phyloP scores from a whole-genome alignment of 2,113 vertebrate genomes.

The Vombatus ursinus region DNA sequence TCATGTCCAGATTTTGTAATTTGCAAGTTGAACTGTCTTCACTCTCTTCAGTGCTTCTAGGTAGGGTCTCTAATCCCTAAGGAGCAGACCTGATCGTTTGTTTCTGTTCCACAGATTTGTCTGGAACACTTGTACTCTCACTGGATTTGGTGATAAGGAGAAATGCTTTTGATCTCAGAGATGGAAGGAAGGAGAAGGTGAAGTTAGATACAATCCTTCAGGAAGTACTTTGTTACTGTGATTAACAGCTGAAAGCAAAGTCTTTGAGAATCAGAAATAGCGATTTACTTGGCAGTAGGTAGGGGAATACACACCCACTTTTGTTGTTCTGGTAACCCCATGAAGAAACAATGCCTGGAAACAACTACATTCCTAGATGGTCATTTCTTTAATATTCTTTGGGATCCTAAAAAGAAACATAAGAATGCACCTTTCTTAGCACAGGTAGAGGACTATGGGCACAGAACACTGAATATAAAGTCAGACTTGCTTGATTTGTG shows the following conservation, averaged over 20 bases:
- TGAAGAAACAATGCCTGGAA: slow-evolving; percentile 73
- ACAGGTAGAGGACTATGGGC: background rate
- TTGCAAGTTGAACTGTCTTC: slow-evolving; percentile 61
- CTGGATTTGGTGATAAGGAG: slow-evolving; percentile 38
- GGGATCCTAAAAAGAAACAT: slow-evolving; percentile 57
- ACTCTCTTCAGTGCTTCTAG: slow-evolving; percentile 40
- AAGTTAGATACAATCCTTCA: background rate
- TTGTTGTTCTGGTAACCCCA: slow-evolving; percentile 52
- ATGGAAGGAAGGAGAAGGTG: background rate
- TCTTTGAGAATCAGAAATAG: slow-evolving; percentile 13
- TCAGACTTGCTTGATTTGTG: background rate
- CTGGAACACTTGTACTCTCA: slow-evolving; percentile 61
- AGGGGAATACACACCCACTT: background rate
- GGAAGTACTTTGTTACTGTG: background rate
- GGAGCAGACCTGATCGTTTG: slow-evolving; percentile 67
- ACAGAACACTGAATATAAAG: background rate
- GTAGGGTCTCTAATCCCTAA: slow-evolving; percentile 31
- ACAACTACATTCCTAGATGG: slow-evolving; percentile 57
- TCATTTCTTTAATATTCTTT: slow-evolving; percentile 49
- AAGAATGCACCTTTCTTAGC: background rate
- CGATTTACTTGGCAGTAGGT: background rate
- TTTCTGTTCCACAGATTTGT: background rate
- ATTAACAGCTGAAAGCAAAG: background rate
- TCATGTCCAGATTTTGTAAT: slow-evolving; percentile 39
- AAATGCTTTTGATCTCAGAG: slow-evolving; percentile 48